Base-by-base conservation (phyloP, 1,140 invertebrate genomes). In the Bombus superbus region DNA sequence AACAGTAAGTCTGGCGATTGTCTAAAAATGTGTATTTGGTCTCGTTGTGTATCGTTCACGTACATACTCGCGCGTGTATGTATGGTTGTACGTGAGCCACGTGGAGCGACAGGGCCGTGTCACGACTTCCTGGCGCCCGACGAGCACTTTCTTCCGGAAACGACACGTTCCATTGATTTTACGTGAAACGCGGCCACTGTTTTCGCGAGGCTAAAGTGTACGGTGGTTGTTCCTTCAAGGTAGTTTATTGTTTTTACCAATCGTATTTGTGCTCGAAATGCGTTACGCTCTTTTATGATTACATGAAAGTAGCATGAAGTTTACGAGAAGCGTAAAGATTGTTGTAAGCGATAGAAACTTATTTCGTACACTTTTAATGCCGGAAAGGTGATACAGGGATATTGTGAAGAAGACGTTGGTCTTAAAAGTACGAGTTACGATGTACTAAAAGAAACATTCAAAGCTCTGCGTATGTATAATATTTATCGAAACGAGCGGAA, bases 1-100 rank as follows among this genome's bases (percentile, higher is more conserved):
- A 57, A 18, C 47, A 32, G 44, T 47, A 53, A 38, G 32, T 44
- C 47, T 81, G 47, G 35, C 40, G 53, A 73, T 64, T 73, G 53
- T 62, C 28, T 53, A 71, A 80, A 38, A 80, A 40, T 53, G 25
- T 53, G 25, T 28, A 72, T 44, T 44, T 32, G 18, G 47, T 69
- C 4, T 10, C 3, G 15, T 22, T 42, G 40, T 18, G 15, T 38
- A 53, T 11, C 28, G 40, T 28, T 59, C 6, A 3, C 1, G 47
- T 53, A 8, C 15, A 9, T 35, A 38, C 1, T 86, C 81, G 77
- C 1, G 86, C 81, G 77, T 80, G 86, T 83, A 89, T 75, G 76
- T 73, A 81, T 76, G 73, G n/a, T 42, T 68, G 85, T 88, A 87
- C 89, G 88, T 89, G 87, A 89, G 82, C 78, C 87, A 92, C 90